Percentiles rank a stretch among this genome's conserved stretches.
phyloP scores from a whole-genome alignment of 2,888 invertebrate genomes.

The Nebria brevicollis region DNA sequence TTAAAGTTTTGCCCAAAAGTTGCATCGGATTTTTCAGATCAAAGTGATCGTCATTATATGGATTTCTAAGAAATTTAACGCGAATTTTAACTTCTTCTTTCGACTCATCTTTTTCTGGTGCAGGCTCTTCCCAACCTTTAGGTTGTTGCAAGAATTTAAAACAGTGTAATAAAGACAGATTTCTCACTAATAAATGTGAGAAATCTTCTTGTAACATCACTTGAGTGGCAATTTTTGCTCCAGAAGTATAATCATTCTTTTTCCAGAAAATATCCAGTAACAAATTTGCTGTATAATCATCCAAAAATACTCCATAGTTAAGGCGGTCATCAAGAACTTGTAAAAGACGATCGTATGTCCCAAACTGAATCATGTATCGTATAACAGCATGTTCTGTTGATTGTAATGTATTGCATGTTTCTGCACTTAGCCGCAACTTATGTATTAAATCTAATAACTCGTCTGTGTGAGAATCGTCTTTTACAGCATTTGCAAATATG shows the following conservation, averaged over 20 bases:
- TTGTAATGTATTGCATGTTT: conserved; percentile 75
- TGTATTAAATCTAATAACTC: conserved; percentile 79
- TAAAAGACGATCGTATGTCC: conserved; percentile 73
- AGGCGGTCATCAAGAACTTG: conserved; percentile 81
- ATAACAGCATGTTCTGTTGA: conserved; percentile 88
- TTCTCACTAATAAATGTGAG: conserved; percentile 74
- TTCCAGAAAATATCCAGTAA: conserved; percentile 83
- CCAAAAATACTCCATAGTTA: conserved; percentile 92
- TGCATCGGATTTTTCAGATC: conserved; percentile 78
- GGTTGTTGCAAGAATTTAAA: conserved; percentile 74
- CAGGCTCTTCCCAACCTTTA: conserved; percentile 61
- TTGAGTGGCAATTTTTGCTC: conserved; percentile 80
- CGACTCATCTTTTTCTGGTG: conserved; percentile 59
- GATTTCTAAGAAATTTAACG: conserved; percentile 82
- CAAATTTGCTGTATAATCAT: conserved; percentile 80
- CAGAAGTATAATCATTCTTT: conserved; percentile 72
- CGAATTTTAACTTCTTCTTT: conserved; percentile 66
- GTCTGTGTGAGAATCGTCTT: conserved; percentile 68
- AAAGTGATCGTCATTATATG: conserved; percentile 90
- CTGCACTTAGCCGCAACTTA: conserved; percentile 77
- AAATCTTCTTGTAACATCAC: conserved; percentile 92
- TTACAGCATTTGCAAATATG: conserved; percentile 78
- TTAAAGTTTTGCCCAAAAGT: conserved; percentile 85
- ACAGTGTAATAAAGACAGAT: conserved; percentile 79
- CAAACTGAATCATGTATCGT: conserved; percentile 67